Conservation (phyloP, 1,140 invertebrate species). For the Lerema accius region DNA sequence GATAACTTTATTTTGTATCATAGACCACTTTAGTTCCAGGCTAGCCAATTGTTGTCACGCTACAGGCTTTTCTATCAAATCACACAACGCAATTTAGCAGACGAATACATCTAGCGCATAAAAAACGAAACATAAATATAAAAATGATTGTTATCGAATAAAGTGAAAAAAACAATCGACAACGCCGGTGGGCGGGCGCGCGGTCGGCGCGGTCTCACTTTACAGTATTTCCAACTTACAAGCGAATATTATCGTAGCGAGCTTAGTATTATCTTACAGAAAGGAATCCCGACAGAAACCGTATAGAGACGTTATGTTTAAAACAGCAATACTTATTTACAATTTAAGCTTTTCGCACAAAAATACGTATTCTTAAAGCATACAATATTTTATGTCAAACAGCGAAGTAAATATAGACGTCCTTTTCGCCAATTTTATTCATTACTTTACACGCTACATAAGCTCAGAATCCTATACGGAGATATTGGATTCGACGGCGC, state of each 20-base stretch:
- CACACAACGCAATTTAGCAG: constrained; percentile 32
- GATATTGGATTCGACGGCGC: constrained; percentile 2
- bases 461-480: constrained; percentile 34
- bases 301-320: constrained; percentile 44
- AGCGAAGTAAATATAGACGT: constrained; percentile 51
- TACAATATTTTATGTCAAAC: constrained; percentile 48
- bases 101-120: constrained; percentile 25
- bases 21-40: too few species aligned
- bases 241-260: constrained; percentile 46
- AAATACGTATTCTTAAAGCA: constrained; percentile 52
- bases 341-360: constrained; percentile 67
- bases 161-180: constrained; percentile 14
- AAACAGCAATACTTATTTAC: constrained; percentile 67
- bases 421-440: constrained; percentile 40
- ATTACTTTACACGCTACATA: too few species aligned
- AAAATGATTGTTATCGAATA: constrained; percentile 5
- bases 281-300: constrained; percentile 49
- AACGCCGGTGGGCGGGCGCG: background rate
- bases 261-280: constrained; percentile 38
- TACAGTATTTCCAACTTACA: constrained; percentile 50
- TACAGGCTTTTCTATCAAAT: constrained; percentile 11
- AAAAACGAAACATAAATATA: constrained; percentile 22
- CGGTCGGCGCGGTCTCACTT: constrained; percentile 36
- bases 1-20: too few species aligned
- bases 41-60: constrained; percentile 16